Base-by-base conservation (phyloP, 2,888 invertebrate genomes). In the Campaea margaritaria region DNA sequence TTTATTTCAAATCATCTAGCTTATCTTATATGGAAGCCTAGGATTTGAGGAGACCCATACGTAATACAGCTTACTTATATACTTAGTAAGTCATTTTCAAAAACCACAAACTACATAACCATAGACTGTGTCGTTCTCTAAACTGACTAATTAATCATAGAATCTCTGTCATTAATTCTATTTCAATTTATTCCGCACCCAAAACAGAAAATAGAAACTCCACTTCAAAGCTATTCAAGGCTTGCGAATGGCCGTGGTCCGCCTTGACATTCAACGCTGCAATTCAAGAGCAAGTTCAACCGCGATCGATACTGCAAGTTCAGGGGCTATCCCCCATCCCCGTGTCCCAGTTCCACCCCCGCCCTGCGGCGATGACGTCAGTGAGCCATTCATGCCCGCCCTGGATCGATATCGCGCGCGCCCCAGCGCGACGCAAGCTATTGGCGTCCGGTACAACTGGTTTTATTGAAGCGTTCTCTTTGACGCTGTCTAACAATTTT, bases 381-480 rank as follows among this genome's bases (percentile, higher is more conserved):
- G 72, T 49, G 49, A 58, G 66, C 81, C 83, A 82, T 83, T 83
- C 83, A 84, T 83, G 78, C 74, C 70, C 68, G 69, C 72, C 58
- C 65, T 64, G 81, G 42, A 55, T 83, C 80, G 76, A 82, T 82
- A 75, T 31, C 53, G 52, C 66, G 53, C 65, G 53, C 46, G 39
- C 61, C 52, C 16, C 13, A 12, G 28, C 12, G 27, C 55, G 70
- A 64, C 39, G 0, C 50, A 63, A 67, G 62, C n/a, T 15, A 58
- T 41, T 31, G 58, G 47, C 57, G 38, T 15, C 1, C 7, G 12
- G n/a, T 12, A 36, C 7, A 2, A 36, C 4, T n/a, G n/a, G n/a
- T n/a, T n/a, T n/a, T n/a, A n/a, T n/a, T n/a, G n/a, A n/a, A n/a
- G n/a, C n/a, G n/a, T n/a, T n/a, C n/a, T n/a, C n/a, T n/a, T n/a